phyloP scores from a whole-genome alignment of 37 sponge, comb jelly and placozoan species.

The Mnemiopsis leidyi region DNA sequence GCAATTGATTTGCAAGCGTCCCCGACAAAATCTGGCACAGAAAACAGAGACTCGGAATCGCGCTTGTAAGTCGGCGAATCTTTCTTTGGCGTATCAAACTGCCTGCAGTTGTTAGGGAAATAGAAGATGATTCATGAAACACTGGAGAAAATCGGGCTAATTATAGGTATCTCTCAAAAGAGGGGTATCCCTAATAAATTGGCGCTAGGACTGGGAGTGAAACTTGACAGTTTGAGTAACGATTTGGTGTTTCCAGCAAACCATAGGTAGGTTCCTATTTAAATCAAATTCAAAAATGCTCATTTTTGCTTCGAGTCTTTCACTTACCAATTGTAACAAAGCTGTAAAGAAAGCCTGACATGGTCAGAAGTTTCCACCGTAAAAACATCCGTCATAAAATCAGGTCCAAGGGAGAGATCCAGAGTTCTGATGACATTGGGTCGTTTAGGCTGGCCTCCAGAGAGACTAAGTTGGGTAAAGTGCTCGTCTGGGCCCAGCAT shows the following conservation, averaged over 20 bases:
- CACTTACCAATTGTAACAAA: neutral
- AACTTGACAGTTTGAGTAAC: too few relatives aligned
- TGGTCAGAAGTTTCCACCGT: conserved; percentile 91
- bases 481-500: conserved; percentile 86
- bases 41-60: conserved; percentile 67
- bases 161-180: too few relatives aligned
- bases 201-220: too few relatives aligned
- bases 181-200: too few relatives aligned
- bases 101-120: too few relatives aligned
- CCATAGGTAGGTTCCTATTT: too few relatives aligned
- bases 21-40: conserved; percentile 94
- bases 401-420: conserved; percentile 87
- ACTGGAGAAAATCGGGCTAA: too few relatives aligned
- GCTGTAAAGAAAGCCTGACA: conserved; percentile 72
- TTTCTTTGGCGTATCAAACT: neutral
- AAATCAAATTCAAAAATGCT: too few relatives aligned
- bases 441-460: conserved; percentile 94
- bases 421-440: conserved; percentile 78
- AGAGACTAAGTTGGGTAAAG: conserved; percentile 88
- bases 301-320: too few relatives aligned
- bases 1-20: conserved; percentile 78
- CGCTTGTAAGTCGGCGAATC: neutral
- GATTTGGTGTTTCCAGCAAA: too few relatives aligned
- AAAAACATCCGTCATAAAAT: conserved; percentile 85
- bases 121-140: too few relatives aligned